Percentiles rank a stretch among this genome's conserved stretches.
Evolutionary conservation across 1,140 invertebrate genomes (phyloP).

Genomic region (Geopemphigus sp.): DNA sequence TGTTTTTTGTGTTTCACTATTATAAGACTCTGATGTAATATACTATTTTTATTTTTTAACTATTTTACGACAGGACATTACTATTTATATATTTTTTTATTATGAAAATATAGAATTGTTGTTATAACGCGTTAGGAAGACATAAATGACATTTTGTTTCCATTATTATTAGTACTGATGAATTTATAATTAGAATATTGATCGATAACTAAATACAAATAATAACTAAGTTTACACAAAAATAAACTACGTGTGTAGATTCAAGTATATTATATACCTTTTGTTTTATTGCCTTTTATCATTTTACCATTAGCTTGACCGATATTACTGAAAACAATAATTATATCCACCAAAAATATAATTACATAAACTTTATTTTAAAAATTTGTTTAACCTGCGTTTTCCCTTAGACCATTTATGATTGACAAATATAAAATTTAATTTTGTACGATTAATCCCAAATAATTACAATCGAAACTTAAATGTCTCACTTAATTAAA

Average conservation of each 20-base stretch:
- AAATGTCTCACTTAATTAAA: no score
- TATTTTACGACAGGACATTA: not conserved
- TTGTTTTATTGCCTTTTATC: no score
- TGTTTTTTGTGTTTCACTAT: slow-evolving; percentile 28
- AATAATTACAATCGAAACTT: no score
- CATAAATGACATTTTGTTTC: not conserved
- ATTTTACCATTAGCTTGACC: no score
- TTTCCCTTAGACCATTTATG: no score
- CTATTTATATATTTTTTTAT: slow-evolving; percentile 4
- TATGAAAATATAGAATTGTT: not conserved
- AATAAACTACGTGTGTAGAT: slow-evolving; percentile 25
- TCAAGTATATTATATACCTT: not conserved
- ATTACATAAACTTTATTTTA: no score
- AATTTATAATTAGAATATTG: not conserved
- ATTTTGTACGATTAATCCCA: no score
- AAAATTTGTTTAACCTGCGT: no score
- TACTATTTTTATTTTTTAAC: slow-evolving; percentile 17
- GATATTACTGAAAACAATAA: no score
- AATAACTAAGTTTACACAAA: not conserved
- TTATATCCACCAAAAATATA: no score
- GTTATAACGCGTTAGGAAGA: not conserved
- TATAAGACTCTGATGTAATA: not conserved
- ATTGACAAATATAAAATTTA: no score
- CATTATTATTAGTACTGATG: slow-evolving; percentile 23
- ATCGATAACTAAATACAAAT: not conserved